phyloP scores from a whole-genome alignment of 2,888 invertebrate genomes.

The Hetaerina titia region DNA sequence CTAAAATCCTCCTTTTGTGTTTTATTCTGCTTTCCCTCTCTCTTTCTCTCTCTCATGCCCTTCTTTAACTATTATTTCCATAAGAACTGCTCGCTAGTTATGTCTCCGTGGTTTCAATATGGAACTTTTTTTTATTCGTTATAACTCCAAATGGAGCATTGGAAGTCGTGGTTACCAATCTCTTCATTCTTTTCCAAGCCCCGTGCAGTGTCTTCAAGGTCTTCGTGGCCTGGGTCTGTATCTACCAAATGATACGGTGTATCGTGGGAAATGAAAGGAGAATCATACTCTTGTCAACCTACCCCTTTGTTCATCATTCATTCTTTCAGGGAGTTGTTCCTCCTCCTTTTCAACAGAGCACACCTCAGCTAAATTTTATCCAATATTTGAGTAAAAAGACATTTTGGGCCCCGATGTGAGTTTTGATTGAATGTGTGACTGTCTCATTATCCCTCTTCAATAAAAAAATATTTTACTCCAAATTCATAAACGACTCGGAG shows the following conservation, averaged over 20 bases:
- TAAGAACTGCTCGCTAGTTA: slow-evolving; percentile 27
- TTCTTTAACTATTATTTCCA: slow-evolving; percentile 8
- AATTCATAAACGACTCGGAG: too few relatives aligned
- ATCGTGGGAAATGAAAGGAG: neutral
- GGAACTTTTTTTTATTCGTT: neutral
- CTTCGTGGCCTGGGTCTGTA: slow-evolving; percentile 13
- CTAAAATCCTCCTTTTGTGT: slow-evolving; percentile 21
- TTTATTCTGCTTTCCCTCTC: slow-evolving; percentile 29
- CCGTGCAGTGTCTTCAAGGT: neutral
- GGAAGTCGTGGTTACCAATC: slow-evolving; percentile 36
- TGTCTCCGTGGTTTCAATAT: slow-evolving; percentile 59
- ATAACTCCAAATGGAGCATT: neutral
- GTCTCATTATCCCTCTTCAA: too few relatives aligned
- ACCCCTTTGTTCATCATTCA: neutral
- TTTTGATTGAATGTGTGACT: neutral
- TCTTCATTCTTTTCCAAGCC: neutral
- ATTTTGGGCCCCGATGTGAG: neutral
- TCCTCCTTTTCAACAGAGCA: neutral
- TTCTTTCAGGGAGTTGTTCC: neutral
- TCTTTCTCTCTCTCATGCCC: neutral
- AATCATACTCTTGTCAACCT: neutral
- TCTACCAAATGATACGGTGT: slow-evolving; percentile 1
- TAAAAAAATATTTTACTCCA: too few relatives aligned
- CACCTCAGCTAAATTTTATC: neutral
- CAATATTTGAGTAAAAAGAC: neutral